These are phyloP conservation scores for Serinus canaria DNA, from an alignment of 2,113 vertebrate species.

Conservation along the genomic window DNA sequence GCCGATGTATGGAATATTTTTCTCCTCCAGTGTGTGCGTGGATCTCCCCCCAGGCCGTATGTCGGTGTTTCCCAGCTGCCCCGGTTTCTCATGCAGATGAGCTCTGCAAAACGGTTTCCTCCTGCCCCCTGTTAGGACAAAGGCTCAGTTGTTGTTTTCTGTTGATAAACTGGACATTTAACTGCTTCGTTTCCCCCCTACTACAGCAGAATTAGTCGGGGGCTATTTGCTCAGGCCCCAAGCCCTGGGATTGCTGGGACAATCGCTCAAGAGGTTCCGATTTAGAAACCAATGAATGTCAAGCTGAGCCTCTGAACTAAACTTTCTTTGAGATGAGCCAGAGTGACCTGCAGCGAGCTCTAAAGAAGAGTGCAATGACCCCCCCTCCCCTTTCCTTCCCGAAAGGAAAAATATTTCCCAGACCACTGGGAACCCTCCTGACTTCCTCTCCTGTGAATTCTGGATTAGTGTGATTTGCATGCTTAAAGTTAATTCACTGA, in stretches of 20 bases:
- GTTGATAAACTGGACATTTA: constrained; percentile 49
- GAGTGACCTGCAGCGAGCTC: constrained; percentile 37
- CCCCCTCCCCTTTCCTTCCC: neutral
- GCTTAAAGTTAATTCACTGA: constrained; percentile 42
- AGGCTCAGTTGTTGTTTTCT: constrained; percentile 54
- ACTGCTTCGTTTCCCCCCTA: constrained; percentile 36
- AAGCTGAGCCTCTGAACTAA: constrained; percentile 44
- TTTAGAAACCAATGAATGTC: constrained; percentile 51
- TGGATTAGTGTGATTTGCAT: constrained; percentile 57
- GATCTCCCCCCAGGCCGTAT: neutral
- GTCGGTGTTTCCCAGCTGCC: neutral
- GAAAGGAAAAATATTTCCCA: neutral
- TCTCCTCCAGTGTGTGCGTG: neutral
- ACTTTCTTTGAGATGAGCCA: constrained; percentile 51
- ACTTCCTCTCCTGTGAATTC: constrained; percentile 54
- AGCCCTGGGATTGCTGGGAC: neutral
- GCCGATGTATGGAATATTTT: neutral
- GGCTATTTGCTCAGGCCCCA: constrained; percentile 35
- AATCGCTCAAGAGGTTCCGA: constrained; percentile 13
- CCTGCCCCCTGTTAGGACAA: constrained; percentile 36
- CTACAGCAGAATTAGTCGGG: constrained; percentile 38
- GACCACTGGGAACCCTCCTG: constrained; percentile 19
- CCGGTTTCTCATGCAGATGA: constrained; percentile 31
- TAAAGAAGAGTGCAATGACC: constrained; percentile 39
- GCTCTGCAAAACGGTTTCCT: constrained; percentile 12